phyloP scores from a whole-genome alignment of 2,113 vertebrate species.

The Pterophyllum scalare region DNA sequence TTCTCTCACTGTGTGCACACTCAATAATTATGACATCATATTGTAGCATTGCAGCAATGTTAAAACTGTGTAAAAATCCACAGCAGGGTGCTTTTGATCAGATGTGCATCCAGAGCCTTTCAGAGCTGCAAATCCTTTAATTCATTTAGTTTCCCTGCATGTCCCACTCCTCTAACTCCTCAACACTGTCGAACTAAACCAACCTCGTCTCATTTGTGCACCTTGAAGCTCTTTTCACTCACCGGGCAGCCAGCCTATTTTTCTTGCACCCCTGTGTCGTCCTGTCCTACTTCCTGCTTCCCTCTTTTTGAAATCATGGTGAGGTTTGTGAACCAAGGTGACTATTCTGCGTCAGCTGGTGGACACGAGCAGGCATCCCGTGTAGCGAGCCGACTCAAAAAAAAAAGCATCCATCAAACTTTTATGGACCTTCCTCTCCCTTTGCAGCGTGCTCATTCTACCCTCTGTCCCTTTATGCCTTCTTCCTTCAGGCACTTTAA shows the following conservation, averaged over 20 bases:
- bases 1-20: not conserved
- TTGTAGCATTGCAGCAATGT: not conserved
- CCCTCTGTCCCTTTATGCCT: not conserved
- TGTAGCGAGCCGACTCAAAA: not conserved
- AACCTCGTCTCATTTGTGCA: not conserved
- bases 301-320: conserved; percentile 4
- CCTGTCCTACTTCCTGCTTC: conserved; percentile 5
- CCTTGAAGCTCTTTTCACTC: not conserved
- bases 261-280: conserved; percentile 3
- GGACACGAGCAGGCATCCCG: conserved; percentile 23
- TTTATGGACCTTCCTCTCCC: not conserved
- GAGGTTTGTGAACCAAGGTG: conserved; percentile 34
- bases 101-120: not conserved
- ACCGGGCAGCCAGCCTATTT: conserved; percentile 4
- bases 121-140: not conserved
- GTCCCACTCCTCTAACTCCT: not conserved
- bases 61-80: not conserved
- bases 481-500: not conserved
- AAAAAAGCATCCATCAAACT: conserved; percentile 14
- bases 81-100: not conserved
- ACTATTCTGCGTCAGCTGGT: conserved; percentile 20
- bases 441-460: not conserved
- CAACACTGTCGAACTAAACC: not conserved
- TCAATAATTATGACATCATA: not conserved
- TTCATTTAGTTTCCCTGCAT: not conserved